A percentile compares a stretch with the other conserved stretches of the same genome.
phyloP scores from a whole-genome alignment of 2,113 vertebrate species.

The Laticauda colubrina region DNA sequence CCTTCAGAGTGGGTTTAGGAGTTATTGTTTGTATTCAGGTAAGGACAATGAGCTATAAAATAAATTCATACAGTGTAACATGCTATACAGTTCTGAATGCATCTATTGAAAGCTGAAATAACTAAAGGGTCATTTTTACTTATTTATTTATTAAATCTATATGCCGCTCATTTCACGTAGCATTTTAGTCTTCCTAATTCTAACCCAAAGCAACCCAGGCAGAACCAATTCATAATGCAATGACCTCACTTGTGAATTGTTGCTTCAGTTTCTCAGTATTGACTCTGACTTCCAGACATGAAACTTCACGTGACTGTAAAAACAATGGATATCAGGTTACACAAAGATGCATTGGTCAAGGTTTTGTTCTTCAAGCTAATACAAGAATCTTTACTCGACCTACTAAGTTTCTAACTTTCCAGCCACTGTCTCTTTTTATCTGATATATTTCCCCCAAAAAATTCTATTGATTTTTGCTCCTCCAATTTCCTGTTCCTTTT shows the following conservation, averaged over 20 bases:
- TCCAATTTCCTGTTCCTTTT: neutral
- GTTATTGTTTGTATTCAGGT: neutral
- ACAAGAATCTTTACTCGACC: neutral
- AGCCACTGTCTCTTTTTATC: neutral
- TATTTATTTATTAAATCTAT: neutral
- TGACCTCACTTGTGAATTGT: conserved; percentile 65
- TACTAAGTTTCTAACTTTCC: neutral
- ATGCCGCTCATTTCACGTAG: neutral
- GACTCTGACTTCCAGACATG: conserved; percentile 68
- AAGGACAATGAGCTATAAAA: neutral
- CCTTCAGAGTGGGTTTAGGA: neutral
- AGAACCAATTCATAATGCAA: conserved; percentile 51
- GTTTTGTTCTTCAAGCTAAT: neutral
- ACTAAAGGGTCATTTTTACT: neutral
- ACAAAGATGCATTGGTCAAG: neutral
- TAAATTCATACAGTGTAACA: neutral
- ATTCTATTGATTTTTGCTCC: neutral
- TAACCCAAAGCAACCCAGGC: conserved; percentile 19
- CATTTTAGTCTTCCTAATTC: conserved; percentile 24
- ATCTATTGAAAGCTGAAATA: neutral
- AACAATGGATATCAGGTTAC: conserved; percentile 6
- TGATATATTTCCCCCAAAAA: neutral
- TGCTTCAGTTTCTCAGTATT: conserved; percentile 55
- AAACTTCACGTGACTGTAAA: conserved; percentile 71
- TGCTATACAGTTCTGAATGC: neutral